These are phyloP conservation scores for Troides helena DNA, from an alignment of 2,888 invertebrate species.

Conservation along the genomic window DNA sequence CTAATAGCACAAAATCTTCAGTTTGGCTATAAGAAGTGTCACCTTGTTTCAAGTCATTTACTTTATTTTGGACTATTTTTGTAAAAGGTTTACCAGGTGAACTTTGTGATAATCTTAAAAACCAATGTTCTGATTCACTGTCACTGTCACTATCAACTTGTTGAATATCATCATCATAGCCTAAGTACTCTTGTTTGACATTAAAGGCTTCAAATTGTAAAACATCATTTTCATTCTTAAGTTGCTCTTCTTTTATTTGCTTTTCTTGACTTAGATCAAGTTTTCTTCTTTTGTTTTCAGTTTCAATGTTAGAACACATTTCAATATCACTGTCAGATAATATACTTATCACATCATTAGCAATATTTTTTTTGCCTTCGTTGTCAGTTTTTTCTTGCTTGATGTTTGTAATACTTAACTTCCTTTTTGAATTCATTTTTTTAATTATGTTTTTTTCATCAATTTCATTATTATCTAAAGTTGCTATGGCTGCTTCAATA, in stretches of 20 bases:
- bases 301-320: conserved; percentile 29
- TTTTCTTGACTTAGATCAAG: conserved; percentile 45
- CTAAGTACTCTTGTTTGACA: conserved; percentile 65
- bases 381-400: conserved; percentile 37
- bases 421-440: conserved; percentile 53
- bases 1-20: conserved; percentile 46
- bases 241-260: conserved; percentile 36
- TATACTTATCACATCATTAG: conserved; percentile 43
- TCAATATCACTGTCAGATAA: conserved; percentile 60
- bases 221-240: conserved; percentile 57
- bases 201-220: conserved; percentile 62
- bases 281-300: conserved; percentile 46
- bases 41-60: conserved; percentile 42
- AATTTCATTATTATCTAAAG: conserved; percentile 35
- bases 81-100: conserved; percentile 64
- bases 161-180: conserved; percentile 63
- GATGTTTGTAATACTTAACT: conserved; percentile 37
- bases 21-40: conserved; percentile 69
- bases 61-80: conserved; percentile 39
- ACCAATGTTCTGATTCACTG: conserved; percentile 77
- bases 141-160: conserved; percentile 70
- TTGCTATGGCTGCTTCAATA: conserved; percentile 47
- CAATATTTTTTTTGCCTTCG: conserved; percentile 32
- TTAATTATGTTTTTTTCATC: conserved; percentile 6
- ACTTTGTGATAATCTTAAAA: conserved; percentile 75